phyloP scores from a whole-genome alignment of 2,113 vertebrate genomes.

The Misgurnus anguillicaudatus region DNA sequence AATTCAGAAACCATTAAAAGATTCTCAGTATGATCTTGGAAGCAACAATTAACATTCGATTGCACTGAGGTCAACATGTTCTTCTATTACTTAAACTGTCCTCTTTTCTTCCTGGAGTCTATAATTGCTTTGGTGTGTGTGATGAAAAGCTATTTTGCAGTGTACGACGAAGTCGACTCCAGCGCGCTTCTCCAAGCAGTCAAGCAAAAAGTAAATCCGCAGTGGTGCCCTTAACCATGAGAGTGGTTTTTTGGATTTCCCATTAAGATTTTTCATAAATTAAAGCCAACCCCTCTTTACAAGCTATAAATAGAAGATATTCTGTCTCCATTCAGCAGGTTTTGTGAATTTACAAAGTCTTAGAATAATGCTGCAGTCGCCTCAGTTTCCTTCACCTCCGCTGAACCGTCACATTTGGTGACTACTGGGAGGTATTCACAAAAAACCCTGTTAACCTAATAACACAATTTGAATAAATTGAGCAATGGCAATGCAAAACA shows the following conservation, averaged over 20 bases:
- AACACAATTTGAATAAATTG: conserved; percentile 29
- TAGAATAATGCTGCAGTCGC: neutral
- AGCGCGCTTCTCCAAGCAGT: neutral
- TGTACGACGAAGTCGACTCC: neutral
- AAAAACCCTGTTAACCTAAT: conserved; percentile 18
- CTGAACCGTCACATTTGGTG: neutral
- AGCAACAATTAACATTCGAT: conserved; percentile 7
- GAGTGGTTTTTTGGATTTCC: neutral
- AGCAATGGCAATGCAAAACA: neutral
- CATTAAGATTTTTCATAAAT: conserved; percentile 1
- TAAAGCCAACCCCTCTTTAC: neutral
- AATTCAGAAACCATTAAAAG: neutral
- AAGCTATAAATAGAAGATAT: conserved; percentile 15
- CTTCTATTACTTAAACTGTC: neutral
- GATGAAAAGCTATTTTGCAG: neutral
- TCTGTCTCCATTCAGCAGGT: conserved; percentile 3
- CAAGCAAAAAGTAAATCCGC: neutral
- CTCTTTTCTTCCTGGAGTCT: neutral
- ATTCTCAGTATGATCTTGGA: neutral
- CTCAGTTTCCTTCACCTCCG: neutral
- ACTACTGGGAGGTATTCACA: conserved; percentile 3
- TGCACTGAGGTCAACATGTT: neutral
- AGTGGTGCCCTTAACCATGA: neutral
- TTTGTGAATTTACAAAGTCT: conserved; percentile 22
- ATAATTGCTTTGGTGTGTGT: neutral